phyloP scores from a whole-genome alignment of 2,113 vertebrate species.

The Istiophorus platypterus region DNA sequence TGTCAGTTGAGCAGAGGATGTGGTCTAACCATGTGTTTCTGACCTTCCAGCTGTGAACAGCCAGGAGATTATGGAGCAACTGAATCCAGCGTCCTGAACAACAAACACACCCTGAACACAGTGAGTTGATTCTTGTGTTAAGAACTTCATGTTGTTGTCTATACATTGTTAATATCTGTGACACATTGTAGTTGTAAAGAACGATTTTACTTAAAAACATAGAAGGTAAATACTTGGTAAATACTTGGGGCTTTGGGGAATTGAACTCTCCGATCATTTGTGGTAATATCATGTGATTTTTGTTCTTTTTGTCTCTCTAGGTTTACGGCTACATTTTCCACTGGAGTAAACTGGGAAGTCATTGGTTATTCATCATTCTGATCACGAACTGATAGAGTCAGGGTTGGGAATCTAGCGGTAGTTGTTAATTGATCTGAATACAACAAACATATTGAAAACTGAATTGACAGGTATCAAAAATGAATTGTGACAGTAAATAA shows the following conservation, averaged over 20 bases:
- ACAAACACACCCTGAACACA: background rate
- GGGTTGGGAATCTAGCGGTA: background rate
- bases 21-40: slow-evolving; percentile 10
- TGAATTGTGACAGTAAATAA: background rate
- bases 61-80: background rate
- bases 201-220: background rate
- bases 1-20: background rate
- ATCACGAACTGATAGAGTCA: background rate
- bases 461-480: background rate
- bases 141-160: background rate
- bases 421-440: background rate
- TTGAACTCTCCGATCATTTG: background rate
- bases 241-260: background rate
- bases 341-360: background rate
- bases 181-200: background rate
- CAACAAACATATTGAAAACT: background rate
- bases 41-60: slow-evolving; percentile 11
- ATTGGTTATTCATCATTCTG: background rate
- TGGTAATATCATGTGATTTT: background rate
- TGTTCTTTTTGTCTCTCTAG: background rate
- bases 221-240: background rate
- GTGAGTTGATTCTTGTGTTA: background rate
- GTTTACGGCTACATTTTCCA: background rate
- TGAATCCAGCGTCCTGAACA: background rate
- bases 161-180: background rate